Evolutionary conservation across 2,888 invertebrate genomes (phyloP).

Genomic region (Nymphalis c-album): DNA sequence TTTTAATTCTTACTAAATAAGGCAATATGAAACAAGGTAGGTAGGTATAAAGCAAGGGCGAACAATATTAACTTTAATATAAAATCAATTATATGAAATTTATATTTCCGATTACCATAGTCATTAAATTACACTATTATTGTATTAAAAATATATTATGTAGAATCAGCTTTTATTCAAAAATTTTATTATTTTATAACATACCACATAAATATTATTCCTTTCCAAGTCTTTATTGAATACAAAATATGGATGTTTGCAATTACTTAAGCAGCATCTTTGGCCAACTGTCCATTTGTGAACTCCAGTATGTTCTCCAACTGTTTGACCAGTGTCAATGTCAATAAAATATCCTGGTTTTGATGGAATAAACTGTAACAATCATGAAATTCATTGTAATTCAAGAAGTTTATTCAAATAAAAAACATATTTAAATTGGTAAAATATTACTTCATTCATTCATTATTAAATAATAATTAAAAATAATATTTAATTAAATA

Average conservation of each 20-base stretch:
- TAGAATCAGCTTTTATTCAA: no score
- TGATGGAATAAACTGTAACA: slow-evolving; percentile 88
- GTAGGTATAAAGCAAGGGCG: no score
- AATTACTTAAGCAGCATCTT: slow-evolving; percentile 85
- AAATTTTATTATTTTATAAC: slow-evolving; percentile 37
- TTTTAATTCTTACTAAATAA: no score
- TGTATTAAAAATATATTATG: no score
- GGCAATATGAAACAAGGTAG: no score
- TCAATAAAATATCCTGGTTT: slow-evolving; percentile 91
- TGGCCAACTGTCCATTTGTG: slow-evolving; percentile 98
- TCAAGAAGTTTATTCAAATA: background rate
- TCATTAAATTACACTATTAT: no score
- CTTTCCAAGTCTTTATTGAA: slow-evolving; percentile 85
- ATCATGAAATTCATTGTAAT: background rate
- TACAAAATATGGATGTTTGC: slow-evolving; percentile 86
- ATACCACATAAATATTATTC: slow-evolving; percentile 90
- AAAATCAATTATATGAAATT: background rate
- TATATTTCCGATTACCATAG: background rate
- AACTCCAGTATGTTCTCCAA: slow-evolving; percentile 92
- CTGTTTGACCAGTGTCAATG: slow-evolving; percentile 86
- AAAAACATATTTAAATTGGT: background rate
- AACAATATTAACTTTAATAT: no score
- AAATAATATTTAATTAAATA: no score
- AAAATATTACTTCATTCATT: no score
- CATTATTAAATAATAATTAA: no score